A percentile compares a stretch with the other conserved stretches of the same genome.
phyloP scores from a whole-genome alignment of 2,888 invertebrate species.

The Endomychus coccineus region DNA sequence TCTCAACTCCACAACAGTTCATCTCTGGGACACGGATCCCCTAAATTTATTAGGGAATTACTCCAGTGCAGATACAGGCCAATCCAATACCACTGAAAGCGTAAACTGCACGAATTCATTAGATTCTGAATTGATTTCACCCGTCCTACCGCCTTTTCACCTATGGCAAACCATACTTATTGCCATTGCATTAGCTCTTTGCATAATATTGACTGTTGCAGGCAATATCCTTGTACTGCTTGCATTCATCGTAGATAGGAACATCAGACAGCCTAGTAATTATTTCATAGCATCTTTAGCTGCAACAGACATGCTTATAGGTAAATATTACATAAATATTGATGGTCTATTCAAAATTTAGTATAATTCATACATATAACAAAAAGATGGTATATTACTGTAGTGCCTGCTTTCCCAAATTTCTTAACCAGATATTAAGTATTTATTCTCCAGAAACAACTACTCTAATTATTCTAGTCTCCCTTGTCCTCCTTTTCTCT shows the following conservation, averaged over 20 bases:
- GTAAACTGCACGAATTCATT: slow-evolving; percentile 18
- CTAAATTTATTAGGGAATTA: slow-evolving; percentile 34
- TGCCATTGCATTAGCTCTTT: slow-evolving; percentile 76
- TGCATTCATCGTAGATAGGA: slow-evolving; percentile 90
- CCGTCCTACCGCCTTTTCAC: slow-evolving; percentile 76
- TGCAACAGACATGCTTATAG: slow-evolving; percentile 94
- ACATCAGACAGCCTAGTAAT: slow-evolving; percentile 94
- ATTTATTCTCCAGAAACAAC: too few relatives aligned
- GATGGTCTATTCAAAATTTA: too few relatives aligned
- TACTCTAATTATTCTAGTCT: too few relatives aligned
- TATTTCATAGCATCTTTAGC: slow-evolving; percentile 99
- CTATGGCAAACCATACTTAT: slow-evolving; percentile 86
- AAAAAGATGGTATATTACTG: too few relatives aligned
- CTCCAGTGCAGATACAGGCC: slow-evolving; percentile 21
- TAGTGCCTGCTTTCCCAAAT: too few relatives aligned
- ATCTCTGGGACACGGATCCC: slow-evolving; percentile 37
- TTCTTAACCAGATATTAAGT: too few relatives aligned
- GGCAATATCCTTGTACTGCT: slow-evolving; percentile 94
- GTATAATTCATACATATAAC: too few relatives aligned
- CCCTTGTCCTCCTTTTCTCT: too few relatives aligned
- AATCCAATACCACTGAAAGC: slow-evolving; percentile 17
- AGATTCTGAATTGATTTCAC: slow-evolving; percentile 34
- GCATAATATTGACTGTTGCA: slow-evolving; percentile 85
- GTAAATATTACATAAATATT: too few relatives aligned
- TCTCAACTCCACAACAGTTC: slow-evolving; percentile 39